Percentiles rank a stretch among this genome's conserved stretches.
phyloP scores from a whole-genome alignment of 1,140 invertebrate genomes.

The Rhopalosiphum maidis region DNA sequence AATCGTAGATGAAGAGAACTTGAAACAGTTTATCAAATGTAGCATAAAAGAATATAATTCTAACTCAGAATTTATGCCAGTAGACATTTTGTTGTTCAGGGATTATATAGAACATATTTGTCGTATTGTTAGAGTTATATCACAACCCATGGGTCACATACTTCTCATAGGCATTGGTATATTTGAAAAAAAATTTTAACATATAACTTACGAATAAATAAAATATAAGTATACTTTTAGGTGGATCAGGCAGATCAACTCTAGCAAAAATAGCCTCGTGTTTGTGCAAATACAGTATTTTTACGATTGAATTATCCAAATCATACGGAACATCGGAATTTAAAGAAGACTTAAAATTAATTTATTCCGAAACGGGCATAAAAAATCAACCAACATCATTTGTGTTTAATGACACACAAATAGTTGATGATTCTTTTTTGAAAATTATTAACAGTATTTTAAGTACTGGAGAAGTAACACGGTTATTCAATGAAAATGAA shows the following conservation, averaged over 20 bases:
- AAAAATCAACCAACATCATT: slow-evolving; percentile 86
- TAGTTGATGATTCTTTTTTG: slow-evolving; percentile 86
- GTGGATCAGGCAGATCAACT: slow-evolving; percentile 83
- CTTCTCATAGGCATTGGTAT: slow-evolving; percentile 82
- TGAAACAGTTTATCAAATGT: slow-evolving; percentile 83
- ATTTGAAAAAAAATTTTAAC: not conserved
- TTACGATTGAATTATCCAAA: slow-evolving; percentile 80
- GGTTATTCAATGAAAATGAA: slow-evolving; percentile 73
- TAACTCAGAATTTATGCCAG: slow-evolving; percentile 72
- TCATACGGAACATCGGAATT: slow-evolving; percentile 75
- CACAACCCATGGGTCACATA: slow-evolving; percentile 80
- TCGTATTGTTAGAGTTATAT: slow-evolving; percentile 76
- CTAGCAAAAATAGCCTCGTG: slow-evolving; percentile 77
- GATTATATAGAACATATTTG: slow-evolving; percentile 92
- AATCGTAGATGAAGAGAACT: slow-evolving; percentile 67
- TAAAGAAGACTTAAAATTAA: slow-evolving; percentile 83
- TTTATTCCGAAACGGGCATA: slow-evolving; percentile 81
- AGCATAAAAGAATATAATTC: slow-evolving; percentile 88
- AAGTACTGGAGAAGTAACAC: slow-evolving; percentile 90
- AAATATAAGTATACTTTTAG: slow-evolving; percentile 62
- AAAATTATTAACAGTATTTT: slow-evolving; percentile 94
- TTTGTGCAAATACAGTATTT: slow-evolving; percentile 78
- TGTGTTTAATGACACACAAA: slow-evolving; percentile 86
- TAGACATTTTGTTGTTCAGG: slow-evolving; percentile 87
- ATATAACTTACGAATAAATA: not conserved